These are phyloP conservation scores for Xanthia icteritia DNA, from an alignment of 2,888 invertebrate genomes.

Conservation along the genomic window DNA sequence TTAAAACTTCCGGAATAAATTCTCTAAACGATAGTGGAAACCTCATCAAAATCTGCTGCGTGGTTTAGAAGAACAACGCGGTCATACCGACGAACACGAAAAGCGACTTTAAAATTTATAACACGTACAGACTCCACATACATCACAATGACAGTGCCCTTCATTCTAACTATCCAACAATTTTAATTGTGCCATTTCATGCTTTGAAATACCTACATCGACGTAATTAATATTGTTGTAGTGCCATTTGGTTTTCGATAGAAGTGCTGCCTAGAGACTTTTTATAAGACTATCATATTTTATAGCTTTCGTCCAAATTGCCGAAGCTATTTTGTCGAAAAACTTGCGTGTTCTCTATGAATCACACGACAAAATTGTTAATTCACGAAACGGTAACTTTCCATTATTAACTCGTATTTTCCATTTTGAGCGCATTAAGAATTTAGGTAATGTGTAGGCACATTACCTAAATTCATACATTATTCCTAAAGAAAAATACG, in stretches of 20 bases:
- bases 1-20: too few relatives aligned
- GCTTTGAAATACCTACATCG: slow-evolving; percentile 5
- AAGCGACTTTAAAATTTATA: too few relatives aligned
- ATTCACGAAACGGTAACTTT: slow-evolving; percentile 1
- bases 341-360: slow-evolving; percentile 6
- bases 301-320: slow-evolving; percentile 1
- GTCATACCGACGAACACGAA: too few relatives aligned
- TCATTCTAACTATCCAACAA: not conserved
- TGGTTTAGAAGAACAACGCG: too few relatives aligned
- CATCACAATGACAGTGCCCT: not conserved
- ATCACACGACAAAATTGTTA: slow-evolving; percentile 12
- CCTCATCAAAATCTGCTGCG: too few relatives aligned
- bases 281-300: slow-evolving; percentile 35
- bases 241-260: not conserved
- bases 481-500: not conserved
- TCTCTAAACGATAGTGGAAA: too few relatives aligned
- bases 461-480: slow-evolving; percentile 7
- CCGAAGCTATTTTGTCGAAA: not conserved
- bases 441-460: not conserved
- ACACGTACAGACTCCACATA: too few relatives aligned
- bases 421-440: not conserved
- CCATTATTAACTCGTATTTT: slow-evolving; percentile 5
- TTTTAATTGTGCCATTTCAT: slow-evolving; percentile 3
- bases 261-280: slow-evolving; percentile 1
- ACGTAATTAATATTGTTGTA: slow-evolving; percentile 32